Base-by-base conservation (phyloP, 1,140 invertebrate genomes). In the Ectropis grisescens region DNA sequence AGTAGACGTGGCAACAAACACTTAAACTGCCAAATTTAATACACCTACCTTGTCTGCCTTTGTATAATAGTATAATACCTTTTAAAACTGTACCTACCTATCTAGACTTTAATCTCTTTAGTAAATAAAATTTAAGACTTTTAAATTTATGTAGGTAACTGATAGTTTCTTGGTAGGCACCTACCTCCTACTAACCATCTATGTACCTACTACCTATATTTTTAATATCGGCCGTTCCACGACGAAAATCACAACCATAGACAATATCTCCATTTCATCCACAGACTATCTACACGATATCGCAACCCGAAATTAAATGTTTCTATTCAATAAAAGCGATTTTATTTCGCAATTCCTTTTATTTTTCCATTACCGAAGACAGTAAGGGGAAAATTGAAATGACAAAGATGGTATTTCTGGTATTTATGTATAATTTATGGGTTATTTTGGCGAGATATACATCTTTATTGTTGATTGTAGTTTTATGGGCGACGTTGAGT, bases 321-420 rank as follows among this genome's bases (percentile, higher is more conserved):
- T 42, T 40, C 26, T 54, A 57, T 60, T 60, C 58, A 60, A 60
- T 60, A 54, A 57, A 51, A n/a, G n/a, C n/a, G 27, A 46, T 47
- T 38, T 33, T 48, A 49, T 59, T 52, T 19, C 44, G 42, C 34
- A 27, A 44, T 50, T 30, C n/a, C 33, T 31, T 54, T 56, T 52
- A 53, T 59, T 38, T 54, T 53, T 60, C 57, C 51, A 57, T 57
- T 57, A 57, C 42, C 10, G 11, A 28, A 31, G 28, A 30, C 33
- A 29, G 33, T 43, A 39, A 42, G 34, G 39, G 51, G 47, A 37
- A 47, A 54, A 41, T 37, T n/a, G n/a, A n/a, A n/a, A n/a, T n/a
- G n/a, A n/a, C n/a, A n/a, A n/a, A n/a, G 48, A 51, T 43, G 46
- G 13, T 24, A 16, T 41, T 45, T 39, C 43, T 28, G 36, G 26